Evolutionary conservation across 37 sponge, comb jelly and placozoan genomes (phyloP).

Genomic region (Petrosia ficiformis): DNA sequence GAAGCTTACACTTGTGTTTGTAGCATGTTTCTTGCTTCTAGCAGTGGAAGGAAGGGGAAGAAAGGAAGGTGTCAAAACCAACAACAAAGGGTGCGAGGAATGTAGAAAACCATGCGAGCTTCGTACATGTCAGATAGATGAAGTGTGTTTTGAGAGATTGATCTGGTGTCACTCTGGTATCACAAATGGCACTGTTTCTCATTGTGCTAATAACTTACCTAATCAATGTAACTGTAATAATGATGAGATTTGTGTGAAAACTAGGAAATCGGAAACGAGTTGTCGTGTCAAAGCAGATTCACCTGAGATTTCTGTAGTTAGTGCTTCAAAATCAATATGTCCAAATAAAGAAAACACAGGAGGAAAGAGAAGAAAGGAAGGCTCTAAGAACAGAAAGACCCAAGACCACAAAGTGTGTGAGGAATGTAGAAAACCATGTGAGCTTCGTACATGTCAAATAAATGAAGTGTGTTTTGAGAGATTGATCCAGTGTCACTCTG

Average conservation of each 20-base stretch:
- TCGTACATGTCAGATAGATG: not conserved
- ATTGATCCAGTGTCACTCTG: not conserved
- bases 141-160: not conserved
- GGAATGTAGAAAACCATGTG: not conserved
- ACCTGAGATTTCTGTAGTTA: too few species aligned
- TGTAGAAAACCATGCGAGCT: slow-evolving; percentile 1
- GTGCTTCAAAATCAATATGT: too few species aligned
- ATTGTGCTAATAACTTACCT: not conserved
- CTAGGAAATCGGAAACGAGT: not conserved
- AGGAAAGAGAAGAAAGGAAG: not conserved
- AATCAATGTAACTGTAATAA: not conserved
- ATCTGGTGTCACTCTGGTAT: not conserved
- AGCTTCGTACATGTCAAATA: not conserved
- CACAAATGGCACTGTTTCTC: not conserved
- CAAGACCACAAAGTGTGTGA: not conserved
- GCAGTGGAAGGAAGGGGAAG: not conserved
- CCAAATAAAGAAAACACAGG: too few species aligned
- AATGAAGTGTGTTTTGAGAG: not conserved
- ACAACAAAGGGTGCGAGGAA: not conserved
- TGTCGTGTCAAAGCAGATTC: too few species aligned
- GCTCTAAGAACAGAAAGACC: not conserved
- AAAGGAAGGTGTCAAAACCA: not conserved
- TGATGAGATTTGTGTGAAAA: not conserved
- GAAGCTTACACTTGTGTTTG: too few species aligned
- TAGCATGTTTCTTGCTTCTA: too few species aligned